Conservation (phyloP, 1,140 invertebrate genomes). For the Drepana arcuata region DNA sequence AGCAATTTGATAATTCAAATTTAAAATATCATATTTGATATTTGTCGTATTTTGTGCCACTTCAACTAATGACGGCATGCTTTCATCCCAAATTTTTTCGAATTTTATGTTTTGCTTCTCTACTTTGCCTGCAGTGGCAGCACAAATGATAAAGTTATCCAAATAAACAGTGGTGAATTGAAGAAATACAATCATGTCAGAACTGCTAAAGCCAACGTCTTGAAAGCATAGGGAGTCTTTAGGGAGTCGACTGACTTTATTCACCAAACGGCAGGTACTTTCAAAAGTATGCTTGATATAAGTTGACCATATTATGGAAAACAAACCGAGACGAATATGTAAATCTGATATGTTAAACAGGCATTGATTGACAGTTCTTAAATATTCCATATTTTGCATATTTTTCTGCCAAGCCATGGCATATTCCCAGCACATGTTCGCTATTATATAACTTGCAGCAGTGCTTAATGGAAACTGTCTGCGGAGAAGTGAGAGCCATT, state of each 20-base stretch:
- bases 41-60: conserved; percentile 83
- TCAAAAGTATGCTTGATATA: conserved; percentile 85
- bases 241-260: conserved; percentile 90
- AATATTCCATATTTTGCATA: conserved; percentile 76
- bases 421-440: conserved; percentile 93
- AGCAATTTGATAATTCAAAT: conserved; percentile 84
- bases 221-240: conserved; percentile 86
- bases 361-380: conserved; percentile 77
- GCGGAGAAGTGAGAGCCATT: conserved; percentile 75
- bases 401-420: conserved; percentile 88
- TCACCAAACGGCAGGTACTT: conserved; percentile 82
- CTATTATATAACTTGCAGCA: conserved; percentile 81
- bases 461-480: conserved; percentile 90
- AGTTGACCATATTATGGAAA: conserved; percentile 89
- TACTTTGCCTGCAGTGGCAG: conserved; percentile 47
- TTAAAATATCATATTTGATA: conserved; percentile 82
- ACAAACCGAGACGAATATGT: conserved; percentile 81
- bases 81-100: conserved; percentile 81
- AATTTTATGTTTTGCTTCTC: conserved; percentile 72
- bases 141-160: conserved; percentile 81
- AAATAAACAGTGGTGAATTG: conserved; percentile 80
- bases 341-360: conserved; percentile 75
- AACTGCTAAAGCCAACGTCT: conserved; percentile 82
- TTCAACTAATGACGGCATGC: conserved; percentile 79
- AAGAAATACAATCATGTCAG: conserved; percentile 79